These are phyloP conservation scores for Thaumatotibia leucotreta DNA, from an alignment of 1,140 invertebrate species.

Conservation along the genomic window DNA sequence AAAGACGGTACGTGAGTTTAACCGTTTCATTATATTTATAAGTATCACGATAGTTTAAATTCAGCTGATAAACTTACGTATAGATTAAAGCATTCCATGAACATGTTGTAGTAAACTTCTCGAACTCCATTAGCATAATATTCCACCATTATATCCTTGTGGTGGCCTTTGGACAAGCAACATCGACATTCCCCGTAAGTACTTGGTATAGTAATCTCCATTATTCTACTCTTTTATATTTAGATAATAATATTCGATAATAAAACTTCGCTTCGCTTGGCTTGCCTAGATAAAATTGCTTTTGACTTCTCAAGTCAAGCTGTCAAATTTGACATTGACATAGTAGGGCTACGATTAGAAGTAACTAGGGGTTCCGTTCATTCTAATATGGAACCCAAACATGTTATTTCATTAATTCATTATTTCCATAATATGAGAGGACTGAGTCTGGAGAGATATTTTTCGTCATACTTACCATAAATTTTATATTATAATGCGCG, in stretches of 20 bases:
- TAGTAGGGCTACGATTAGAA: background rate
- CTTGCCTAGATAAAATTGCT: too few species aligned
- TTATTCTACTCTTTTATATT: too few species aligned
- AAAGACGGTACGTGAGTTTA: too few species aligned
- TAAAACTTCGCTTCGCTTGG: background rate
- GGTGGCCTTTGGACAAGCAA: slow-evolving; percentile 45
- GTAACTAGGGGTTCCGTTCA: too few species aligned
- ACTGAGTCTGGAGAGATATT: too few species aligned
- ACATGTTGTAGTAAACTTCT: slow-evolving; percentile 53
- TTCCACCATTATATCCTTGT: slow-evolving; percentile 52
- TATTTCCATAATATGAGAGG: too few species aligned
- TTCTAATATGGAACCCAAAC: too few species aligned
- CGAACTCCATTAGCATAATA: slow-evolving; percentile 38
- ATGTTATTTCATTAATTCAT: background rate
- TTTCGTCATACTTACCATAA: background rate
- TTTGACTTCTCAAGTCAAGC: too few species aligned
- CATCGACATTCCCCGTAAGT: slow-evolving; percentile 50
- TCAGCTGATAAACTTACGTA: slow-evolving; percentile 58
- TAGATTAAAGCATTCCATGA: slow-evolving; percentile 56
- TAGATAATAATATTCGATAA: too few species aligned
- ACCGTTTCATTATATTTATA: too few species aligned
- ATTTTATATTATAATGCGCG: background rate
- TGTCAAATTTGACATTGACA: background rate
- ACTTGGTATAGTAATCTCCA: slow-evolving; percentile 28
- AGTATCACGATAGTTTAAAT: too few species aligned